phyloP scores from a whole-genome alignment of 1,140 invertebrate genomes.

The Tribolium madens region DNA sequence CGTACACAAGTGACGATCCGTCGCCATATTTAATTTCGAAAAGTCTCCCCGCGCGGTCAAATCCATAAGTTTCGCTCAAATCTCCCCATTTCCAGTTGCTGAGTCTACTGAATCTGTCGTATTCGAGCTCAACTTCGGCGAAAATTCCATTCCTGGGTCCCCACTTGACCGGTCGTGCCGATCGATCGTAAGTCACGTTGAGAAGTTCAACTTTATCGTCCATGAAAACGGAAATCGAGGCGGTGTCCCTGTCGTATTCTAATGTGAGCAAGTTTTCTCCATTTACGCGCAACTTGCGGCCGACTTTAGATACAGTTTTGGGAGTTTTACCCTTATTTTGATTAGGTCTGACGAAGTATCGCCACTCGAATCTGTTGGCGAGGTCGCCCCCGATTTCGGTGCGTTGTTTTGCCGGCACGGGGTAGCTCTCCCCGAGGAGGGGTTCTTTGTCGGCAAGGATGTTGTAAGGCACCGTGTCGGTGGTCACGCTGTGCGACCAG shows the following conservation, averaged over 20 bases:
- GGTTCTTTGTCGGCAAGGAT: constrained; percentile 86
- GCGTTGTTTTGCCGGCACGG: constrained; percentile 89
- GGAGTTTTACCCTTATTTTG: constrained; percentile 70
- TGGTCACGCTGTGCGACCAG: constrained; percentile 86
- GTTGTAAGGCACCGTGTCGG: constrained; percentile 87
- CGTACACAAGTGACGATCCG: constrained; percentile 86
- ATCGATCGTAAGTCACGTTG: constrained; percentile 92
- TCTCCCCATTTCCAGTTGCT: constrained; percentile 94
- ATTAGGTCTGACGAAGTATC: constrained; percentile 84
- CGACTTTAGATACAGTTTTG: constrained; percentile 83
- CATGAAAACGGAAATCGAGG: constrained; percentile 90
- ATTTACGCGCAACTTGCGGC: constrained; percentile 86
- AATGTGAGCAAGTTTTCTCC: constrained; percentile 92
- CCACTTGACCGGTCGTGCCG: constrained; percentile 91
- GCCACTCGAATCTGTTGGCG: constrained; percentile 95
- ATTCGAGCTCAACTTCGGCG: constrained; percentile 90
- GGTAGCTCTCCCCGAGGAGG: constrained; percentile 87
- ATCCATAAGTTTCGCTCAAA: constrained; percentile 87
- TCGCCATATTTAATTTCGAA: constrained; percentile 91
- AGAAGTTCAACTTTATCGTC: constrained; percentile 90
- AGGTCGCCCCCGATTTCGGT: constrained; percentile 90
- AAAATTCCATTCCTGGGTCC: constrained; percentile 87
- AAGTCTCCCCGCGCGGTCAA: constrained; percentile 87
- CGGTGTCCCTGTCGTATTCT: constrained; percentile 91
- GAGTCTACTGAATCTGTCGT: constrained; percentile 91